Base-by-base conservation (phyloP, 2,888 invertebrate genomes). In the Conus canariensis region DNA sequence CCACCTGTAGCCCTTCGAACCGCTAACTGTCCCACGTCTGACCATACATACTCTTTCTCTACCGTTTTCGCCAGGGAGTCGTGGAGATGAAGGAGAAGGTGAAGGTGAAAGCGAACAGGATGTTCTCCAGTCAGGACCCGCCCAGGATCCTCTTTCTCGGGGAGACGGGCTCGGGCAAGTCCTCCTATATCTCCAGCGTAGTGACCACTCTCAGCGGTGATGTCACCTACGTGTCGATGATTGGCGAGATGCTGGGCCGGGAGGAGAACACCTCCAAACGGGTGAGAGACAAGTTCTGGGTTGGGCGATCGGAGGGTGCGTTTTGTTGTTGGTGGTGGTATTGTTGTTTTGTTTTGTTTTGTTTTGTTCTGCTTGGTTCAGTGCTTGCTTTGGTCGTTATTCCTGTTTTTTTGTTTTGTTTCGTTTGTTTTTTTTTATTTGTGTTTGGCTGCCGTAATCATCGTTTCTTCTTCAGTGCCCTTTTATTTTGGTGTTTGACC, bases 111-210 rank as follows among this genome's bases (percentile, higher is more conserved):
- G 87, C 56, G 10, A 45, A 9, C 45, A 45, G 64, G 22, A 58
- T 25, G 30, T 45, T 12, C 12, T 7, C 6, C n/a, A 5, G 25
- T 14, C 64, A 22, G n/a, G 87, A 87, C 3, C 87, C 74, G 0
- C 87, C 87, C 5, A 70, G 58, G 74, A 74, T 87, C 4, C 87
- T 87, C 12, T 87, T 87, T n/a, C 4, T 87, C 22, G 87, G 87
- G n/a, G 87, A 87, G 74, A 87, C 87, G 22, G 87, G 87, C 16
- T 87, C 87, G 10, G 87, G 87, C 70, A 87, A 87, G 30, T 87
- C 87, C 10, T 87, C 87, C 19, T 87, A 56, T 12, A 87, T 87
- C 74, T 87, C 70, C 56, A 74, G 87, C 87, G 58, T 87, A 16
- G 56, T 87, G 70, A 64, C 87, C 12, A 70, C 87, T 4, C 70